Evolutionary conservation across 2,888 invertebrate genomes (phyloP).

Genomic region (Clistopyga incitator): DNA sequence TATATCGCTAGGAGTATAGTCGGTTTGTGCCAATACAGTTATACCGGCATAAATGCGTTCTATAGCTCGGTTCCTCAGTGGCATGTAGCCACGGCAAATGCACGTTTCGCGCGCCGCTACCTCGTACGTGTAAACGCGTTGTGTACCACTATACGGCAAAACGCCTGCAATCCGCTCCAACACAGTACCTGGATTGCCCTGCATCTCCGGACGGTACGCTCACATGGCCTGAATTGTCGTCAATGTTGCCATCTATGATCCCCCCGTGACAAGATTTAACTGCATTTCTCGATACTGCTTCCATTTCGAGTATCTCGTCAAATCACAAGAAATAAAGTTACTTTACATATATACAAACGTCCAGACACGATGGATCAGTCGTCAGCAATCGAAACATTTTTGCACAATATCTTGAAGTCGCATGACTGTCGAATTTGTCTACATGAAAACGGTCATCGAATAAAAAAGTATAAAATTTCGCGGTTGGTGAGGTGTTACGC

Average conservation of each 20-base stretch:
- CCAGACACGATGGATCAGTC: background rate
- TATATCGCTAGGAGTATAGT: background rate
- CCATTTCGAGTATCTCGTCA: background rate
- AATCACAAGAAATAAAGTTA: background rate
- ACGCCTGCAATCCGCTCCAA: slow-evolving; percentile 50
- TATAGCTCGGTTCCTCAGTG: slow-evolving; percentile 32
- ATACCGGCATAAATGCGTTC: slow-evolving; percentile 52
- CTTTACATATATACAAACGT: background rate
- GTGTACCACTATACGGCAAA: slow-evolving; percentile 44
- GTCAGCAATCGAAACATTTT: too few species aligned
- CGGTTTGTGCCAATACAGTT: background rate
- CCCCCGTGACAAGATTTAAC: slow-evolving; percentile 25
- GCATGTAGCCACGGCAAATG: slow-evolving; percentile 45
- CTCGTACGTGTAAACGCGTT: slow-evolving; percentile 57
- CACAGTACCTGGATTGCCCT: slow-evolving; percentile 1
- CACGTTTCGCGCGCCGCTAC: slow-evolving; percentile 38
- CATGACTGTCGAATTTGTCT: background rate
- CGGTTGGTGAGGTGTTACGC: background rate
- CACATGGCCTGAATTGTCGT: slow-evolving; percentile 31
- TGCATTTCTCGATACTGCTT: slow-evolving; percentile 14
- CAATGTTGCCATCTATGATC: slow-evolving; percentile 32
- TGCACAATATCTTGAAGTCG: too few species aligned
- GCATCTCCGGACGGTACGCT: background rate
- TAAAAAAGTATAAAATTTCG: background rate
- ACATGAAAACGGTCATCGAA: background rate